Evolutionary conservation across 2,113 vertebrate species (phyloP).

Genomic region (Dipodomys stephensi): DNA sequence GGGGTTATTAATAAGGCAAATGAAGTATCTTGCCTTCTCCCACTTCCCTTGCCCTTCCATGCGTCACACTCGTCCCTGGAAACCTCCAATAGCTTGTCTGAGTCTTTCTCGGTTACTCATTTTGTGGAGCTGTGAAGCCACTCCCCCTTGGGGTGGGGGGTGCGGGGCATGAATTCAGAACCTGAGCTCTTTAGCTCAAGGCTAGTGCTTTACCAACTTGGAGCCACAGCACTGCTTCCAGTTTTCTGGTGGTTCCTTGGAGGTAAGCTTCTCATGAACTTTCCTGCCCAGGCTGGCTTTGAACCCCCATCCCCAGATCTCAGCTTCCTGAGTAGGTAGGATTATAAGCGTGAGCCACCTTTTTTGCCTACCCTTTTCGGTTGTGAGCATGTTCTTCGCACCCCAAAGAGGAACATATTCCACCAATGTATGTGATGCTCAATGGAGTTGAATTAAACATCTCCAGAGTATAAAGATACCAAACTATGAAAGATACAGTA

Average conservation of each 20-base stretch:
- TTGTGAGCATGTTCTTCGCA: not conserved
- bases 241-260: no score
- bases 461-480: not conserved
- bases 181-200: no score
- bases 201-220: no score
- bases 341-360: no score
- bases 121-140: not conserved
- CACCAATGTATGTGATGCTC: not conserved
- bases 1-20: conserved; percentile 9
- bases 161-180: no score
- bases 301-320: no score
- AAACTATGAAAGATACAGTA: not conserved
- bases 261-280: no score
- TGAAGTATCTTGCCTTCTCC: not conserved
- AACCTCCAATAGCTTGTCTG: not conserved
- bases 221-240: no score
- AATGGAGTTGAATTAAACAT: not conserved
- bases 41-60: not conserved
- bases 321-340: no score
- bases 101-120: not conserved
- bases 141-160: no score
- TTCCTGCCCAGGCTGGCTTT: no score
- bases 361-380: not conserved
- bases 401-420: not conserved
- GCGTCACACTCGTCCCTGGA: not conserved